Conservation (phyloP, 2,797 vertebrate genomes). For the Poeciliopsis turneri region DNA sequence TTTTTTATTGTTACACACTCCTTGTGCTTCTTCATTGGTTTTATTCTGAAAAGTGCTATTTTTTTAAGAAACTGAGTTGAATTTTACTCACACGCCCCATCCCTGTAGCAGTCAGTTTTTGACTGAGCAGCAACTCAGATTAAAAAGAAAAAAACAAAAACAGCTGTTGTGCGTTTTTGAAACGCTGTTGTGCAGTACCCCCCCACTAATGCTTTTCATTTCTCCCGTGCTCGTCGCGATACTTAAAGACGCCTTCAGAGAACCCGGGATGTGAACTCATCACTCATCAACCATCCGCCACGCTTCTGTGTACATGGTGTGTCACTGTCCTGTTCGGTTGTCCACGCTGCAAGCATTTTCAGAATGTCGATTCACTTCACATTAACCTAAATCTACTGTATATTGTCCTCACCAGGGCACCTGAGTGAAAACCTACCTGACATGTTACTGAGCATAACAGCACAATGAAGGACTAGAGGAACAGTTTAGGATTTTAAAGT, state of each 20-base stretch:
- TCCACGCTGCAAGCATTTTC: conserved; percentile 51
- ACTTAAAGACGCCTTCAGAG: conserved; percentile 52
- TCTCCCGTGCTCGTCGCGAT: conserved; percentile 62
- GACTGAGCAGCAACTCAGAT: conserved; percentile 59
- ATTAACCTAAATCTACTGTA: conserved; percentile 30
- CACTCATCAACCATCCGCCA: conserved; percentile 42
- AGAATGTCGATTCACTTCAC: conserved; percentile 27
- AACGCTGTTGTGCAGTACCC: conserved; percentile 38
- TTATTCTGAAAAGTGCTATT: conserved; percentile 71
- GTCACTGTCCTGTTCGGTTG: conserved; percentile 48
- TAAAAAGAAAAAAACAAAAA: conserved; percentile 23
- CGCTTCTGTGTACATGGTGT: conserved; percentile 49
- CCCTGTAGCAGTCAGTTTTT: conserved; percentile 71
- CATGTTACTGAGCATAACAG: conserved; percentile 2
- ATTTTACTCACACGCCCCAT: conserved; percentile 65
- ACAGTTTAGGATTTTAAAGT: background rate
- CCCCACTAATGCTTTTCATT: conserved; percentile 42
- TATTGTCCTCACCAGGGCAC: conserved; percentile 17
- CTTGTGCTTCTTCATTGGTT: conserved; percentile 67
- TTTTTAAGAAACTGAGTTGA: conserved; percentile 64
- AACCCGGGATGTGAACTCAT: conserved; percentile 52
- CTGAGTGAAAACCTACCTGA: conserved; percentile 24
- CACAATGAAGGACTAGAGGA: background rate
- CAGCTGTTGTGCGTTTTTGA: conserved; percentile 37
- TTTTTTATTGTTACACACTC: conserved; percentile 50